phyloP scores from a whole-genome alignment of 2,797 vertebrate genomes.

The Lutjanus campechanus region DNA sequence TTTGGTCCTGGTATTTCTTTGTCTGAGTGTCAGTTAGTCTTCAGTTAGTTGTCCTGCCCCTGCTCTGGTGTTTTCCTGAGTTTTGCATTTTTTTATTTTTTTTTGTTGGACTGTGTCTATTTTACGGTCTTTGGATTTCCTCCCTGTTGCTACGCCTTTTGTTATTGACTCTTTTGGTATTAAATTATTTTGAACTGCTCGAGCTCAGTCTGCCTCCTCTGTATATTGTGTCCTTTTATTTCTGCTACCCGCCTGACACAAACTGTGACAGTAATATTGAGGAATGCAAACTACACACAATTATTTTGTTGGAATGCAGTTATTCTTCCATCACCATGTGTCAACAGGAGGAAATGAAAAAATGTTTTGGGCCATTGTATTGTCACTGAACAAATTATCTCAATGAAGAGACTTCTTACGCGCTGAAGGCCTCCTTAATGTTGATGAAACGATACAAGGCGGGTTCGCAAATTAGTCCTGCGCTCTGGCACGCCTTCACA shows the following conservation, averaged over 20 bases:
- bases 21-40: too few species aligned
- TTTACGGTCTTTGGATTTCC: too few species aligned
- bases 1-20: too few species aligned
- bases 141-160: too few species aligned
- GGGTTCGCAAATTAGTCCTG: slow-evolving; percentile 91
- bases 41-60: too few species aligned
- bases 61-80: too few species aligned
- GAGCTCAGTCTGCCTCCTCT: not conserved
- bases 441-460: slow-evolving; percentile 95
- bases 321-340: not conserved
- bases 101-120: too few species aligned
- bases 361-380: not conserved
- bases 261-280: too few species aligned
- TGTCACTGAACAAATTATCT: not conserved
- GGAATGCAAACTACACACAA: not conserved
- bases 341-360: not conserved
- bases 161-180: too few species aligned
- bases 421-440: slow-evolving; percentile 90
- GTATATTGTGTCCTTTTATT: not conserved
- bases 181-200: too few species aligned
- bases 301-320: not conserved
- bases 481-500: slow-evolving; percentile 88
- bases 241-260: too few species aligned
- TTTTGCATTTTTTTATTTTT: too few species aligned
- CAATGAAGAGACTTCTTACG: slow-evolving; percentile 84